Base-by-base conservation (phyloP, 2,797 vertebrate species). In the Schizopygopsis pylzovi region DNA sequence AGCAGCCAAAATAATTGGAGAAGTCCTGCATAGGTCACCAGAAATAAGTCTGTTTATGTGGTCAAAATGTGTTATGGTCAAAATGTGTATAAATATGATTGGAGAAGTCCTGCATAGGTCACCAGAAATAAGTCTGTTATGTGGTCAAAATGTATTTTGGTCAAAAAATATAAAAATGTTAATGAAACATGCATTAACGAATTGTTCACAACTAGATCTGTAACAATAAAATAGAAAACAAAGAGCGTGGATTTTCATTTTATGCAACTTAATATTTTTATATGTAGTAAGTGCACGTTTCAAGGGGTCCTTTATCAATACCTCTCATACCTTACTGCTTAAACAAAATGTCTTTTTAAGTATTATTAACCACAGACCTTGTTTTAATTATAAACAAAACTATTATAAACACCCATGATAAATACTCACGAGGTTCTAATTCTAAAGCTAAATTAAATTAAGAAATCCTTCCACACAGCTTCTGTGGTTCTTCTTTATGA, bases 381-480 rank as follows among this genome's bases (percentile, higher is more conserved):
- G 39, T 63, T 79, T 61, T 43, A 61, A 77, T 59, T 78, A 78
- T 41, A n/a, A 59, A 78, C 16, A n/a, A 10, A 77, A 56, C 20
- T 56, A 22, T 22, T 77, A 3, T 56, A 56, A 47, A 54, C 49
- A 77, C 37, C 12, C 1, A 56, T 59, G n/a, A 41, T 20, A 77
- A 15, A 41, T 41, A 25, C 22, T 7, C 8, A 75, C 28, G 25
- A 4, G 8, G 8, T 16, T 16, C 12, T 1, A 15, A 43, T 61
- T 61, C 22, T 43, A 25, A 54, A 59, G 12, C 52, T 78, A 7
- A 59, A 39, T 41, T 39, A 78, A 59, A n/a, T 16, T 13, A 56
- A n/a, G 75, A 59, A 41, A 41, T 18, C 28, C 25, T 13, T 56
- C 1, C 33, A 49, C 45, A 78, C 12, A 39, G 11, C 11, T n/a